Conservation (phyloP, 2,797 vertebrate genomes). For the Fratercula arctica region DNA sequence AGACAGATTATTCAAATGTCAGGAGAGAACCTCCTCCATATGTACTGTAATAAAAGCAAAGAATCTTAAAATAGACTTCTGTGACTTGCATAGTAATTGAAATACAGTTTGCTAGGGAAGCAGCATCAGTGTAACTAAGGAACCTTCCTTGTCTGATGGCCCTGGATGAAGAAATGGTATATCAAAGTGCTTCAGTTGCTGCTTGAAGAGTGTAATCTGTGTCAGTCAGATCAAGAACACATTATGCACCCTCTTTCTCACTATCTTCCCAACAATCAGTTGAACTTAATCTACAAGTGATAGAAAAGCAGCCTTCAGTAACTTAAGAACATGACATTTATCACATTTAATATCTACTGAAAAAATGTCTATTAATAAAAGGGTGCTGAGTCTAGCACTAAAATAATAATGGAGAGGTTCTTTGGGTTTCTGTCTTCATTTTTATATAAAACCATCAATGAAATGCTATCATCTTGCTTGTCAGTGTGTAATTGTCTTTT, state of each 20-base stretch:
- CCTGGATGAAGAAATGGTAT: background rate
- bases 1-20: constrained; percentile 18
- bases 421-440: constrained; percentile 15
- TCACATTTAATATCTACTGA: background rate
- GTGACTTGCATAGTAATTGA: constrained; percentile 29
- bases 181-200: background rate
- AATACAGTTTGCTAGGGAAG: background rate
- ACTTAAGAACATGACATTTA: background rate
- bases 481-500: constrained; percentile 10
- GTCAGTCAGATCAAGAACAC: background rate
- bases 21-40: constrained; percentile 26
- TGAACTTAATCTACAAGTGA: constrained; percentile 8
- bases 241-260: background rate
- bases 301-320: constrained; percentile 18
- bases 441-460: background rate
- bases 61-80: constrained; percentile 38
- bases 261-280: background rate
- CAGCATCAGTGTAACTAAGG: background rate
- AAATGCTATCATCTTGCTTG: background rate
- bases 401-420: constrained; percentile 3
- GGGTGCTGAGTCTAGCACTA: background rate
- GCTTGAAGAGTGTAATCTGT: background rate
- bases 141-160: background rate
- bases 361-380: constrained; percentile 5
- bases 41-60: constrained; percentile 25